Base-by-base conservation (phyloP, 2,113 vertebrate species). In the Actenoides lindsayi region DNA sequence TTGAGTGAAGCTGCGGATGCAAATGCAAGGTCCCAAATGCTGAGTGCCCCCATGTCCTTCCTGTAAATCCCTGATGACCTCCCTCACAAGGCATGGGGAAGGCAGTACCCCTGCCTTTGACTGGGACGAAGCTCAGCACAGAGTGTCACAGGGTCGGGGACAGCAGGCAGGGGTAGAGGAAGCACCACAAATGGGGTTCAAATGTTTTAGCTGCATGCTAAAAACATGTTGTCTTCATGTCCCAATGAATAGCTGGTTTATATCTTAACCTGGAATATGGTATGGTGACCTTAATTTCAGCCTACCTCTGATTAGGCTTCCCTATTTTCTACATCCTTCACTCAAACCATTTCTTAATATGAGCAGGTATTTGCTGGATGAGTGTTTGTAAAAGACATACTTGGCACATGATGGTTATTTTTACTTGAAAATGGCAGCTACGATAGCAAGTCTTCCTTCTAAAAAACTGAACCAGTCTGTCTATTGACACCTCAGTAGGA, bases 21-120 rank as follows among this genome's bases (percentile, higher is more conserved):
- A 77, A 73, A 80, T 20, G 5, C 30, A 69, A 69, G 10, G 25
- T 64, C 39, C 86, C 51, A 51, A 30, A 33, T n/a, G 31, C 48
- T 1, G 2, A 39, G 30, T 21, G 25, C 16, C 73, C 13, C 33
- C 1, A 0, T 54, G 31, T 35, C 7, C 1, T 39, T 51, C 27
- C 44, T 27, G 11, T 63, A 44, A 87, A 71, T 54, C n/a, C 48
- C 37, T 73, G 59, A 31, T 10, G 6, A 73, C 24, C 9, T 69
- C 25, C 60, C 16, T 68, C 20, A 5, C 30, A 21, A n/a, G 4
- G 27, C 37, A 46, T 2, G 42, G 27, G 44, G 19, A 28, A 69
- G 60, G 60, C 76, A 4, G 0, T 44, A 13, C 14, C 37, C 19
- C 41, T 63, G n/a, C 17, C 59, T 89, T 46, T 80, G 53, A n/a